Conservation (phyloP, 1,140 invertebrate genomes). For the Mamestra configurata region DNA sequence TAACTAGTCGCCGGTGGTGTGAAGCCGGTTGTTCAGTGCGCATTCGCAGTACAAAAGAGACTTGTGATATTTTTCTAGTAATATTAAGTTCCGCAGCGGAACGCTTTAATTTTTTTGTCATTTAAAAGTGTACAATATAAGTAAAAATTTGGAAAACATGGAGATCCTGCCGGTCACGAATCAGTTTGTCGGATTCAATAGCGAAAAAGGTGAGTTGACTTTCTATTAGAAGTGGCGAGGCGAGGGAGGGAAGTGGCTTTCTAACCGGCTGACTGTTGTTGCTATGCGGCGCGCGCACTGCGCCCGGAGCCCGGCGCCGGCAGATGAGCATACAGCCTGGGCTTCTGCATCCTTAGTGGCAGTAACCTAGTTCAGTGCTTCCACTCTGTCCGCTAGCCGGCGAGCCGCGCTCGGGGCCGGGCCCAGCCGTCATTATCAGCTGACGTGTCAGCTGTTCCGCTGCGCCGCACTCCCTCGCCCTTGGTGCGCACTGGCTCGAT, state of each 20-base stretch:
- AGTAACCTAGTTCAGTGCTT: not conserved
- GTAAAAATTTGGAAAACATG: conserved; percentile 88
- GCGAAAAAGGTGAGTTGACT: conserved; percentile 87
- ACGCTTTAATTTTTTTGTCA: conserved; percentile 76
- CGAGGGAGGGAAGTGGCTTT: conserved; percentile 75
- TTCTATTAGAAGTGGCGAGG: conserved; percentile 76
- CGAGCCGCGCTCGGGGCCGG: conserved; percentile 70
- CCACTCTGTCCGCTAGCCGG: conserved; percentile 88
- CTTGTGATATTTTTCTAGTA: conserved; percentile 88
- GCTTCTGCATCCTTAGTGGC: not conserved
- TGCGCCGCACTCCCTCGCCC: conserved; percentile 63
- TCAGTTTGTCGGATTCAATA: conserved; percentile 88
- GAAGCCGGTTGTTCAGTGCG: conserved; percentile 78
- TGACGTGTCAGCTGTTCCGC: conserved; percentile 92
- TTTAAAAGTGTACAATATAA: conserved; percentile 88
- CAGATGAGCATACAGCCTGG: not conserved
- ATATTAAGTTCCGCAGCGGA: conserved; percentile 80
- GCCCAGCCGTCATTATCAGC: conserved; percentile 89
- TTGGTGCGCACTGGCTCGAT: conserved; percentile 46
- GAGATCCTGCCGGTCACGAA: conserved; percentile 87
- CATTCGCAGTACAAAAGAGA: conserved; percentile 87
- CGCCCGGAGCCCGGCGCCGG: conserved; percentile 70
- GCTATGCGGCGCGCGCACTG: conserved; percentile 83
- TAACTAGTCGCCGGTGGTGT: conserved; percentile 78
- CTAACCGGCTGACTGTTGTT: conserved; percentile 81